Evolutionary conservation across 1,140 invertebrate genomes (phyloP).

Genomic region (Drosophila sulfurigaster): DNA sequence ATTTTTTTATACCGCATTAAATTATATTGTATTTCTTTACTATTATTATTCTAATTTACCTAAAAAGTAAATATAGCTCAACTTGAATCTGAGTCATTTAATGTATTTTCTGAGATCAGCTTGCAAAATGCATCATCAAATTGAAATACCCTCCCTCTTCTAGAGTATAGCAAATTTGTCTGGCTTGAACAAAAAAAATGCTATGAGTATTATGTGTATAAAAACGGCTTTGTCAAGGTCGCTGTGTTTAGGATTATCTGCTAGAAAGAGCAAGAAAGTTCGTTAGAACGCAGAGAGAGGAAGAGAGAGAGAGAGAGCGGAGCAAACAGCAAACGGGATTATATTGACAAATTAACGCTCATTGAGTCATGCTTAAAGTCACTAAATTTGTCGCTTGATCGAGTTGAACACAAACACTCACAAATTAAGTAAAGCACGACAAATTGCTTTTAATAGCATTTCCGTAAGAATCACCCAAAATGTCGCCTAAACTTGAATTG

Average conservation of each 20-base stretch:
- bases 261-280: slow-evolving; percentile 9
- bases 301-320: background rate
- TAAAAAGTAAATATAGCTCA: background rate
- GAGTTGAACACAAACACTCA: background rate
- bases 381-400: slow-evolving; percentile 10
- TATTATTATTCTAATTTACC: too few species aligned
- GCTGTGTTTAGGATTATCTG: slow-evolving; percentile 22
- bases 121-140: too few species aligned
- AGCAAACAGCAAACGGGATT: slow-evolving; percentile 5
- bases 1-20: background rate
- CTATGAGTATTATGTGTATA: slow-evolving; percentile 28
- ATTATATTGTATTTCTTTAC: too few species aligned
- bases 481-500: background rate
- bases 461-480: background rate
- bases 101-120: too few species aligned
- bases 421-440: slow-evolving; percentile 10
- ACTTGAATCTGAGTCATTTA: too few species aligned
- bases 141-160: too few species aligned
- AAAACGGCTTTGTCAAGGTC: slow-evolving; percentile 54
- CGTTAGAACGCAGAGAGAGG: background rate
- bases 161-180: background rate
- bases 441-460: slow-evolving; percentile 20
- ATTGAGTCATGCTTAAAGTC: slow-evolving; percentile 24
- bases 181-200: slow-evolving; percentile 8
- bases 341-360: slow-evolving; percentile 19